These are phyloP conservation scores for Drosophila novamexicana DNA, from an alignment of 1,140 invertebrate genomes.

Conservation along the genomic window DNA sequence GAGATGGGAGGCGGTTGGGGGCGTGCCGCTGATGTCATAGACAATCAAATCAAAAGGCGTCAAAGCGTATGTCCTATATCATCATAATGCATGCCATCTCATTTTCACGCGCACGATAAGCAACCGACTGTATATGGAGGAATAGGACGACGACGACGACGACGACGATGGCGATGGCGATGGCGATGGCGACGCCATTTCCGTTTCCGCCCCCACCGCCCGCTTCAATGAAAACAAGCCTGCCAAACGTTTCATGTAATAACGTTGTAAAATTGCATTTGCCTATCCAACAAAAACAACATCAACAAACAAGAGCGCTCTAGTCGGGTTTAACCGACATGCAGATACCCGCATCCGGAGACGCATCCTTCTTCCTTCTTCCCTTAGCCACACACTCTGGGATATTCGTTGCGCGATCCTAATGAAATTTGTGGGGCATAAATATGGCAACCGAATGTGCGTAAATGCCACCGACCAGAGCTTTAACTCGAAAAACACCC, in stretches of 20 bases:
- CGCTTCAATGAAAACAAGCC: conserved; percentile 18
- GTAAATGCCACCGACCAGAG: too few relatives aligned
- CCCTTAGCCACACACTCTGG: too few relatives aligned
- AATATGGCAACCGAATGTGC: too few relatives aligned
- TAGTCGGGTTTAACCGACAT: too few relatives aligned
- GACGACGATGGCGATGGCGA: neutral
- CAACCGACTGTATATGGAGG: neutral
- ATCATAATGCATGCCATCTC: conserved; percentile 51
- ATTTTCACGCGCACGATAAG: conserved; percentile 21
- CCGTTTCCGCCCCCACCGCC: conserved; percentile 21
- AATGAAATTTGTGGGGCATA: too few relatives aligned
- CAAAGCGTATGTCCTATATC: conserved; percentile 67
- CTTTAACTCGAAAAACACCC: too few relatives aligned
- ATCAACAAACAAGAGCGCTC: neutral
- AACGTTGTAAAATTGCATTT: conserved; percentile 78
- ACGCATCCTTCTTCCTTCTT: too few relatives aligned
- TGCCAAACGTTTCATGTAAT: conserved; percentile 70
- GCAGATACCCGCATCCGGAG: too few relatives aligned
- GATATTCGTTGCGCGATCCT: too few relatives aligned
- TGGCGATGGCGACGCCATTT: conserved; percentile 49
- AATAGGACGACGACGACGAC: neutral
- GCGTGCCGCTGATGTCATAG: conserved; percentile 61
- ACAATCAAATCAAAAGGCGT: conserved; percentile 82
- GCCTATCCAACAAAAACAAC: neutral
- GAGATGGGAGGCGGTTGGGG: neutral